phyloP scores from a whole-genome alignment of 2,888 invertebrate species.

The Agonum fuliginosum region DNA sequence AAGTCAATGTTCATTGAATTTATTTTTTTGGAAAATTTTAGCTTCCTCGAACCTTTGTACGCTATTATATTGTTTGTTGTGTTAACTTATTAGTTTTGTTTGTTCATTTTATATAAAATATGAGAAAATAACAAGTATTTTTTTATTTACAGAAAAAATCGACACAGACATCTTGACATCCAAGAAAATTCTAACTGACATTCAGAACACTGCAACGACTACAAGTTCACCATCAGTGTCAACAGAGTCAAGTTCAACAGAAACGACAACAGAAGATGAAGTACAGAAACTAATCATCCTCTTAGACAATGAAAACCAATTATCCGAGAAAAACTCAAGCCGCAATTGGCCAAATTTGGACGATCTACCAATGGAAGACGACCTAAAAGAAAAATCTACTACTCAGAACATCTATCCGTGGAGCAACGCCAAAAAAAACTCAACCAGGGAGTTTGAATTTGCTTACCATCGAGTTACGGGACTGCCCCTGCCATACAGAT shows the following conservation, averaged over 20 bases:
- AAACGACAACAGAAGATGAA: constrained; percentile 44
- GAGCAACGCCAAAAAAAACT: constrained; percentile 62
- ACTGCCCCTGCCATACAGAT: constrained; percentile 66
- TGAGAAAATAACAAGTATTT: background rate
- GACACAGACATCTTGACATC: constrained; percentile 68
- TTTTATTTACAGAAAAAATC: constrained; percentile 68
- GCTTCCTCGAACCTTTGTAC: too few relatives aligned
- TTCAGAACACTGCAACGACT: constrained; percentile 59
- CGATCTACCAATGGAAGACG: constrained; percentile 17
- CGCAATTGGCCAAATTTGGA: constrained; percentile 66
- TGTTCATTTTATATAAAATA: background rate
- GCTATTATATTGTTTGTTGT: too few relatives aligned
- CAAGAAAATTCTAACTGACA: constrained; percentile 66
- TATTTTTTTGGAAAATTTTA: too few relatives aligned
- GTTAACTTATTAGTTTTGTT: too few relatives aligned
- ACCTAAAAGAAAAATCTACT: constrained; percentile 47
- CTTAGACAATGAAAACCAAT: constrained; percentile 29
- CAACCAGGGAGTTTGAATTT: constrained; percentile 64
- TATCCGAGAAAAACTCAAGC: constrained; percentile 49
- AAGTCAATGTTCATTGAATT: too few relatives aligned
- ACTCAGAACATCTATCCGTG: constrained; percentile 67
- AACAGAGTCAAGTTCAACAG: constrained; percentile 46
- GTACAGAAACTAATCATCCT: constrained; percentile 59
- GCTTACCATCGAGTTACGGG: constrained; percentile 72
- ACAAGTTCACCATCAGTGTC: constrained; percentile 42